phyloP scores from a whole-genome alignment of 2,888 invertebrate genomes.

The Diabrotica balteata region DNA sequence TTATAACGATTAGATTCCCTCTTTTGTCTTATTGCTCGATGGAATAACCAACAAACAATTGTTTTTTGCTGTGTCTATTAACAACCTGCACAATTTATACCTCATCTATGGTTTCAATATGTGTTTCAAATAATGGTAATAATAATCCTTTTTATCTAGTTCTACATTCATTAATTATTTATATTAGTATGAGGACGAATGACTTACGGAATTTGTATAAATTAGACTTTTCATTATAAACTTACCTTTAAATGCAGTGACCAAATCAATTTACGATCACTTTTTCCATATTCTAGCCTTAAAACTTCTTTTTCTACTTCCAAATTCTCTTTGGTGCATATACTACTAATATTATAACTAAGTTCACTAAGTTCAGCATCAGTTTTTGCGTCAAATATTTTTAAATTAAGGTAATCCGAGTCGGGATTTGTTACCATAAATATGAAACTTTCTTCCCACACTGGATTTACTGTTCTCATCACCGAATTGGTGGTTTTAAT shows the following conservation, averaged over 20 bases:
- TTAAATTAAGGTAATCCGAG: conserved; percentile 81
- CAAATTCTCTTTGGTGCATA: conserved; percentile 75
- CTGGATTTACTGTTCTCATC: conserved; percentile 84
- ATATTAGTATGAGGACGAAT: no score
- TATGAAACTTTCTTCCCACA: conserved; percentile 93
- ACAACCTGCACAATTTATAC: no score
- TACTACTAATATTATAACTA: conserved; percentile 70
- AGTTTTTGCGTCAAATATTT: conserved; percentile 84
- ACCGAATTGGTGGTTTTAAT: conserved; percentile 74
- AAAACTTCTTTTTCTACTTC: conserved; percentile 78
- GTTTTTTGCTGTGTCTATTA: no score
- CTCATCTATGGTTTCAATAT: no score
- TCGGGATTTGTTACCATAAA: conserved; percentile 92
- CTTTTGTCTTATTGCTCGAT: no score
- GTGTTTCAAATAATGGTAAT: no score
- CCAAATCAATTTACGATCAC: conserved; percentile 78
- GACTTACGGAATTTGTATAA: no score
- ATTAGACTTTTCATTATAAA: neutral
- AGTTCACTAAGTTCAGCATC: conserved; percentile 75
- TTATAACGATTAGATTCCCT: no score
- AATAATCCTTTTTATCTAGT: no score
- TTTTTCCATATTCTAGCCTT: conserved; percentile 76
- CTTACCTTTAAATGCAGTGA: conserved; percentile 77
- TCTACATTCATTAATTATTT: no score
- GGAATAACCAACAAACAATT: no score